phyloP scores from a whole-genome alignment of 2,888 invertebrate genomes.

The Thera britannica region DNA sequence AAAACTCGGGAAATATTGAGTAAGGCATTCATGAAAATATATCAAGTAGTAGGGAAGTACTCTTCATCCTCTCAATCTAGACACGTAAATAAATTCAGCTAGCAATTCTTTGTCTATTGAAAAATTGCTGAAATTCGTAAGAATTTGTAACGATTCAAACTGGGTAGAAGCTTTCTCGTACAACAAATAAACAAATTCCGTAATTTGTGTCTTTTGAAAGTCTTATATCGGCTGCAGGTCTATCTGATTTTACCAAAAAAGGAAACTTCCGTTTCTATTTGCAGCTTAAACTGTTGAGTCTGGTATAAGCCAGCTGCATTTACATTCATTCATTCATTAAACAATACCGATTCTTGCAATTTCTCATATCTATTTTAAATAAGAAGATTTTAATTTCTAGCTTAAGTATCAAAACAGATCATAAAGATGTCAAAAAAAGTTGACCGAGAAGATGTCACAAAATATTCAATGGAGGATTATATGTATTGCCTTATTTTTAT shows the following conservation, averaged over 20 bases:
- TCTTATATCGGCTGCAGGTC: background rate
- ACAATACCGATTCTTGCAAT: background rate
- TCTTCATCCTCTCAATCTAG: slow-evolving; percentile 24
- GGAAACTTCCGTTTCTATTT: background rate
- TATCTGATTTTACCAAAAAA: slow-evolving; percentile 1
- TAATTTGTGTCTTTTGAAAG: slow-evolving; percentile 7
- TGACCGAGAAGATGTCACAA: too few species aligned
- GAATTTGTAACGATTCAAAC: background rate
- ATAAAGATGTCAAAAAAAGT: too few species aligned
- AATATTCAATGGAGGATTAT: too few species aligned
- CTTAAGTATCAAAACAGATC: too few species aligned
- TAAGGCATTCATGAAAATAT: slow-evolving; percentile 56
- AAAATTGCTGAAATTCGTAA: background rate
- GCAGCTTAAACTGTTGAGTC: background rate
- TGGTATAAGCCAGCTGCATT: background rate
- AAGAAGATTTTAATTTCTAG: too few species aligned
- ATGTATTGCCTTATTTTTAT: too few species aligned
- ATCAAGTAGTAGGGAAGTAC: slow-evolving; percentile 18
- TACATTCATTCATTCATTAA: background rate
- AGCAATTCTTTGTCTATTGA: background rate
- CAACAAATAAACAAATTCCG: background rate
- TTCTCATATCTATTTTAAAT: too few species aligned
- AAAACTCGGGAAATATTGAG: slow-evolving; percentile 63
- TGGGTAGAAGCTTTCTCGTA: background rate
- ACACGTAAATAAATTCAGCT: slow-evolving; percentile 4